Evolutionary conservation across 2,113 vertebrate species (phyloP).

Genomic region (Zosterops pallidus): DNA sequence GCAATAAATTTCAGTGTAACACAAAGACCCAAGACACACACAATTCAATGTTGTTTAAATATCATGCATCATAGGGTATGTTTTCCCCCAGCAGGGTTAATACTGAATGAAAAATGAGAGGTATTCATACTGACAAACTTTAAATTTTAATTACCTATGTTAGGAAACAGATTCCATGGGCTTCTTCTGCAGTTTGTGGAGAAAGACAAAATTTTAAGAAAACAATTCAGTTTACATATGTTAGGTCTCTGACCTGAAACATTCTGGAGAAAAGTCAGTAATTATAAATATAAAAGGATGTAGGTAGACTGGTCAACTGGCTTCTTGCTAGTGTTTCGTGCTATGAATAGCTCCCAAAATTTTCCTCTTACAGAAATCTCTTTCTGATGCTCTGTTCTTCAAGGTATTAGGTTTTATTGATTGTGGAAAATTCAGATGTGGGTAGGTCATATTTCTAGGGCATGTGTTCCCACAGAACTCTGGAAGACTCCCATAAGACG

Average conservation of each 20-base stretch:
- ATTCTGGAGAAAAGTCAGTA: background rate
- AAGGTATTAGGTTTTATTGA: background rate
- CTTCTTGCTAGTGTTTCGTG: background rate
- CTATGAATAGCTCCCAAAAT: background rate
- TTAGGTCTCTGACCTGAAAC: background rate
- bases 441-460: background rate
- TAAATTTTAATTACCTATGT: background rate
- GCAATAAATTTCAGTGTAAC: background rate
- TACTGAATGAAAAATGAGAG: background rate
- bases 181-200: background rate
- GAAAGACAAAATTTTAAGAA: background rate
- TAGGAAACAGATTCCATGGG: background rate
- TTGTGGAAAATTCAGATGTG: background rate
- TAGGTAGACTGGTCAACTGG: background rate
- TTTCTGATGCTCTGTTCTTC: background rate
- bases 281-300: background rate
- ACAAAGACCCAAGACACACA: background rate
- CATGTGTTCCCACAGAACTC: background rate
- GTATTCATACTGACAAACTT: background rate
- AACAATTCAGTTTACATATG: background rate
- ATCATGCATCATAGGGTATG: background rate
- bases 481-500: background rate
- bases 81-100: background rate
- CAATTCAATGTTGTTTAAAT: background rate
- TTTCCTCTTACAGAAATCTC: background rate